These are phyloP conservation scores for Hipposideros armiger DNA, from an alignment of 2,113 vertebrate species.

Conservation along the genomic window DNA sequence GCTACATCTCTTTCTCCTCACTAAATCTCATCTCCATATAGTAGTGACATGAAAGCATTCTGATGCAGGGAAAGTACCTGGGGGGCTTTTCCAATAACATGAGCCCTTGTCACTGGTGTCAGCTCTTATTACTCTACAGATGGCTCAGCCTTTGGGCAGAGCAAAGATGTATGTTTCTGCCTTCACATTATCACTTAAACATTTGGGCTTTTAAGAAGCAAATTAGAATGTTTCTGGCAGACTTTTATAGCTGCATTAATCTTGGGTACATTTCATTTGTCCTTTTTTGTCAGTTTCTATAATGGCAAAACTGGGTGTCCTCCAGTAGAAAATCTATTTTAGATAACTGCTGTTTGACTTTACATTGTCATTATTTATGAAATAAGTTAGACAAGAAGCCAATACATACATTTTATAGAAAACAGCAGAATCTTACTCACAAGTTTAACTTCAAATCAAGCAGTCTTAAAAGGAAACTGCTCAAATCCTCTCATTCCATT, in stretches of 20 bases:
- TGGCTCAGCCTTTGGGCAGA: slow-evolving; percentile 42
- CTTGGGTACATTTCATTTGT: slow-evolving; percentile 73
- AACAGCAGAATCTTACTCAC: slow-evolving; percentile 36
- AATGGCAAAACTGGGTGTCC: slow-evolving; percentile 72
- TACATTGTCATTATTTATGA: slow-evolving; percentile 65
- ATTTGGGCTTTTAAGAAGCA: slow-evolving; percentile 72
- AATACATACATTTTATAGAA: slow-evolving; percentile 54
- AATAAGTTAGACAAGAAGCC: slow-evolving; percentile 59
- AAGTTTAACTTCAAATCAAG: slow-evolving; percentile 60
- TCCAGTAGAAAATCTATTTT: slow-evolving; percentile 64
- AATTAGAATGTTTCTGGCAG: slow-evolving; percentile 75
- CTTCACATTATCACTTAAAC: slow-evolving; percentile 72
- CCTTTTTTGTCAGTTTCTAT: slow-evolving; percentile 71
- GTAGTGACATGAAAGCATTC: neutral
- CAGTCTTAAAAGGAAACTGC: neutral
- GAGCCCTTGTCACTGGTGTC: slow-evolving; percentile 15
- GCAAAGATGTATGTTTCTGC: slow-evolving; percentile 61
- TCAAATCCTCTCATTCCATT: neutral
- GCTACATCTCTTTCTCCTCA: neutral
- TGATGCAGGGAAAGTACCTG: neutral
- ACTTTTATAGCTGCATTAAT: slow-evolving; percentile 75
- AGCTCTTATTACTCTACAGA: neutral
- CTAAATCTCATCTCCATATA: neutral
- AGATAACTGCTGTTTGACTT: slow-evolving; percentile 65
- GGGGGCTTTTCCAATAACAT: neutral